phyloP scores from a whole-genome alignment of 2,888 invertebrate genomes.

The Uloborus plumipes region DNA sequence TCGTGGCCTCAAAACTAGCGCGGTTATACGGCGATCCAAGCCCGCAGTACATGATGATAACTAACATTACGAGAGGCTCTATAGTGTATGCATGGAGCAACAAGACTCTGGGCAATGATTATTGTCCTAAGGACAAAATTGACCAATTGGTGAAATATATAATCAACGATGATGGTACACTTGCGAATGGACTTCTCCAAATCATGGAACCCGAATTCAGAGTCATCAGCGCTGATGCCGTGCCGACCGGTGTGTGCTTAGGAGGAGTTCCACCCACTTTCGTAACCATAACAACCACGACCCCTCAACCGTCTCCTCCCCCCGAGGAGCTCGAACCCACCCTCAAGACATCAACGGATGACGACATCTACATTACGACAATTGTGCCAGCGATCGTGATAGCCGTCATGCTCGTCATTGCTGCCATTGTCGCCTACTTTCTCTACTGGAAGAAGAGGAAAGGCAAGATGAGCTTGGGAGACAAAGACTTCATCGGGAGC shows the following conservation, averaged over 20 bases:
- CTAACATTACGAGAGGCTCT: slow-evolving; percentile 78
- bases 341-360: slow-evolving; percentile 66
- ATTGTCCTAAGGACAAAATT: slow-evolving; percentile 84
- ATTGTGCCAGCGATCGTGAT: slow-evolving; percentile 88
- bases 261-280: slow-evolving; percentile 72
- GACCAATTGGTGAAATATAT: slow-evolving; percentile 80
- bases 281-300: slow-evolving; percentile 74
- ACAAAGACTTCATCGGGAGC: slow-evolving; percentile 75
- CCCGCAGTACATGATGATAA: slow-evolving; percentile 81
- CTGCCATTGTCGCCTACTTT: slow-evolving; percentile 88
- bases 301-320: slow-evolving; percentile 66
- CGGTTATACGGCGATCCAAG: slow-evolving; percentile 83
- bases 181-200: slow-evolving; percentile 64
- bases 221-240: slow-evolving; percentile 78
- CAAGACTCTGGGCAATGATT: slow-evolving; percentile 83
- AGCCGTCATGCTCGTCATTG: slow-evolving; percentile 87
- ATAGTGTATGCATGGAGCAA: slow-evolving; percentile 87
- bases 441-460: slow-evolving; percentile 83
- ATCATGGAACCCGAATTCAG: slow-evolving; percentile 81
- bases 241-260: slow-evolving; percentile 76
- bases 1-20: slow-evolving; percentile 76
- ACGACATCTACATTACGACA: slow-evolving; percentile 79
- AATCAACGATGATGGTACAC: slow-evolving; percentile 76
- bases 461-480: slow-evolving; percentile 85
- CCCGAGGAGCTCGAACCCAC: slow-evolving; percentile 52